phyloP scores from a whole-genome alignment of 2,888 invertebrate genomes.

The Antitype chi region DNA sequence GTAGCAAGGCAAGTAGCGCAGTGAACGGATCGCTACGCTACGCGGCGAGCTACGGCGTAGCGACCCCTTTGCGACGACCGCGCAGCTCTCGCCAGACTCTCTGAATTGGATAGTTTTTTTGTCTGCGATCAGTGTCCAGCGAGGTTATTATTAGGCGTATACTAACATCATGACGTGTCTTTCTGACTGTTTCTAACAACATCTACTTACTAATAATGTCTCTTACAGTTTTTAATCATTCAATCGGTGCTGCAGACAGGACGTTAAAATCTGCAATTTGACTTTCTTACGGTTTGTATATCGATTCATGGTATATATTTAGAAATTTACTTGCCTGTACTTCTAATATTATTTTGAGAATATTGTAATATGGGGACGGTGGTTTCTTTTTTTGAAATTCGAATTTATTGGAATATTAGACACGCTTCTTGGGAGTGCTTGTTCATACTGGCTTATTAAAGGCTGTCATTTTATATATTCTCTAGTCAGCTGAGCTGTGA shows the following conservation, averaged over 20 bases:
- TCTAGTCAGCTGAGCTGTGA: neutral
- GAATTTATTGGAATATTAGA: neutral
- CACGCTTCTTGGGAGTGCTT: neutral
- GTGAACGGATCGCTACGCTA: neutral
- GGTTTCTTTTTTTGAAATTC: neutral
- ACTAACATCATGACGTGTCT: neutral
- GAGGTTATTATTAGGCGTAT: neutral
- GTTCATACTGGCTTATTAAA: neutral
- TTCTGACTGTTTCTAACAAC: neutral
- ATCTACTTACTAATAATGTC: neutral
- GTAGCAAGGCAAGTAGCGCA: neutral
- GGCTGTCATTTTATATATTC: too few species aligned
- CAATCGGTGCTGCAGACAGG: neutral
- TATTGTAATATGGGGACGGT: neutral
- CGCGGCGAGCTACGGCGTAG: constrained; percentile 4
- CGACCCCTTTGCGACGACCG: neutral
- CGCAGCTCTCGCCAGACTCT: too few species aligned
- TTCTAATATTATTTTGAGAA: neutral
- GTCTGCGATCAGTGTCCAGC: neutral
- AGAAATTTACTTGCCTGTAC: neutral
- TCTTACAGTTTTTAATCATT: neutral
- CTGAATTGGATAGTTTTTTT: neutral
- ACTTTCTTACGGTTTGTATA: neutral
- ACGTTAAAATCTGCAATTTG: neutral
- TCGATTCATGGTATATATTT: neutral